Evolutionary conservation across 2,888 invertebrate species (phyloP).

Genomic region (Anthophora plumipes): DNA sequence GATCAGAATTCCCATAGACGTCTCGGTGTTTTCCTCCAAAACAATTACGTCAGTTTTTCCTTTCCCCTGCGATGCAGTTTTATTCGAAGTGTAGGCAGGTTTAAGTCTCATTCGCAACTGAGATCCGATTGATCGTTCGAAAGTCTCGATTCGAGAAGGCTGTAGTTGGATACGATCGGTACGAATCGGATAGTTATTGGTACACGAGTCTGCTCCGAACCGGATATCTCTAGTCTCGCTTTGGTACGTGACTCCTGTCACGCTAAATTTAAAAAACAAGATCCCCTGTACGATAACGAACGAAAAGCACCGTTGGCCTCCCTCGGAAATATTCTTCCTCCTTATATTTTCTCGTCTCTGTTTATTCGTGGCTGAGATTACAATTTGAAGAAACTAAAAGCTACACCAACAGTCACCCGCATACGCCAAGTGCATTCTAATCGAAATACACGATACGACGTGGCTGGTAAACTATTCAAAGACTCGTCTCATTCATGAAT

Average conservation of each 20-base stretch:
- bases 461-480: neutral
- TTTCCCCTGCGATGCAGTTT: neutral
- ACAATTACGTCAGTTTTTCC: too few species aligned
- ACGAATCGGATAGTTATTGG: constrained; percentile 64
- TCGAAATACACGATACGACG: neutral
- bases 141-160: constrained; percentile 34
- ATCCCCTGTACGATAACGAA: constrained; percentile 19
- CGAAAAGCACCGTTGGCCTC: neutral
- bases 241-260: neutral
- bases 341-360: neutral
- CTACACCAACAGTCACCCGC: neutral
- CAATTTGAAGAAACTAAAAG: neutral
- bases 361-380: neutral
- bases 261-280: constrained; percentile 32
- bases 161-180: constrained; percentile 67
- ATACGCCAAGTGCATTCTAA: neutral
- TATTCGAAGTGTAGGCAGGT: neutral
- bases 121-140: constrained; percentile 19
- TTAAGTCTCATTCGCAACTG: constrained; percentile 17
- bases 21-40: neutral
- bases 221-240: constrained; percentile 71
- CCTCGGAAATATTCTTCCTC: neutral
- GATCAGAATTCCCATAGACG: too few species aligned
- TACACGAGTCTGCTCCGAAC: constrained; percentile 68
- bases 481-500: neutral